A percentile compares a stretch with the other conserved stretches of the same genome.
Evolutionary conservation across 2,113 vertebrate genomes (phyloP).

Genomic region (Salvelinus alpinus): DNA sequence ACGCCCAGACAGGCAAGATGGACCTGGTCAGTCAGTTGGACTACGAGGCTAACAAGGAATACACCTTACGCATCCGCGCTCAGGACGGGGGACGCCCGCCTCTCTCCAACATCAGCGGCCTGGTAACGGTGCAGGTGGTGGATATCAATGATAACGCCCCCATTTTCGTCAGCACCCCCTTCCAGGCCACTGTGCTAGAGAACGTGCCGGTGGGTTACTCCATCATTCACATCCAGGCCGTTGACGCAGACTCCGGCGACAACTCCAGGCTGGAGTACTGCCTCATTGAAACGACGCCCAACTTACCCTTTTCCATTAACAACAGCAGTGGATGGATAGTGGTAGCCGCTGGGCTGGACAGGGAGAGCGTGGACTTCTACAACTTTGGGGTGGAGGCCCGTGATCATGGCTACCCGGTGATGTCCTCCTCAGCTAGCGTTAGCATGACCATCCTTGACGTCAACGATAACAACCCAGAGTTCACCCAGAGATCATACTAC

Average conservation of each 20-base stretch:
- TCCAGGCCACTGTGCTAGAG: conserved; percentile 92
- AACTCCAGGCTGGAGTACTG: conserved; percentile 87
- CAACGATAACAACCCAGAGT: conserved; percentile 95
- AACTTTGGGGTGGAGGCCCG: conserved; percentile 88
- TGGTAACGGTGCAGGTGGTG: conserved; percentile 90
- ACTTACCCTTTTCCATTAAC: conserved; percentile 90
- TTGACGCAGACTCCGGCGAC: conserved; percentile 89
- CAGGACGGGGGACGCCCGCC: conserved; percentile 93
- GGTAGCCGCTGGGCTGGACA: conserved; percentile 87
- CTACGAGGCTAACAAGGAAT: conserved; percentile 91
- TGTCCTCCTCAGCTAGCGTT: conserved; percentile 89
- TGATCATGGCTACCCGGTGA: conserved; percentile 83
- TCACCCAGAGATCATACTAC: conserved; percentile 84
- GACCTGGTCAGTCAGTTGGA: conserved; percentile 90
- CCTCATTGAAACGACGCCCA: conserved; percentile 74
- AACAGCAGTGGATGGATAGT: conserved; percentile 93
- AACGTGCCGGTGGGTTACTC: conserved; percentile 92
- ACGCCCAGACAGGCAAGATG: conserved; percentile 88
- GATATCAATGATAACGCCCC: conserved; percentile 94
- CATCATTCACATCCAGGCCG: conserved; percentile 90
- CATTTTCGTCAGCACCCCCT: conserved; percentile 94
- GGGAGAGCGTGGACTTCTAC: conserved; percentile 90
- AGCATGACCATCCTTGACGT: conserved; percentile 92
- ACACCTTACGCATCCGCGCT: conserved; percentile 85
- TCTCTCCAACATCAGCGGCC: conserved; percentile 89